phyloP scores from a whole-genome alignment of 2,797 vertebrate species.

The Halcyon badia region DNA sequence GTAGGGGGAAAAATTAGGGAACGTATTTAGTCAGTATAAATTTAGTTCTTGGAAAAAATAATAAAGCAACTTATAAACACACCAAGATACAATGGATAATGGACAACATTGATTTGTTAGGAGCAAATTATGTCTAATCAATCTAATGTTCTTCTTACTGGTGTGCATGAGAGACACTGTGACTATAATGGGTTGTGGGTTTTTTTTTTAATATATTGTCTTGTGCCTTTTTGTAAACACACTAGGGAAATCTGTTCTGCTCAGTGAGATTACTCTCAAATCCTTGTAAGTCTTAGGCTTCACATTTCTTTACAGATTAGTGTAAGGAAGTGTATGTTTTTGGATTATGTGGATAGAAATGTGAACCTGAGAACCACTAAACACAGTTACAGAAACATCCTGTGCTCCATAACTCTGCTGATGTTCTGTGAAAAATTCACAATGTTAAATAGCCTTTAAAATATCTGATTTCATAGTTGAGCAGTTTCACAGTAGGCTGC shows the following conservation, averaged over 20 bases:
- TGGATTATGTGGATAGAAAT: neutral
- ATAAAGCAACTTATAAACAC: neutral
- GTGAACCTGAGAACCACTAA: neutral
- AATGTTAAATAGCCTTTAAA: constrained; percentile 45
- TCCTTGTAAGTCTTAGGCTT: neutral
- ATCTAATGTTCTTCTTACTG: neutral
- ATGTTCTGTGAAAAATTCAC: constrained; percentile 13
- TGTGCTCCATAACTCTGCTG: neutral
- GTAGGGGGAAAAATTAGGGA: neutral
- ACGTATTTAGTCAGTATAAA: neutral
- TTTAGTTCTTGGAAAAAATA: neutral
- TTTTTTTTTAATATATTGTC: neutral
- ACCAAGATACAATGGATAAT: neutral
- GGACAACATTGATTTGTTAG: neutral
- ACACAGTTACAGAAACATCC: neutral
- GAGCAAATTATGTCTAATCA: neutral
- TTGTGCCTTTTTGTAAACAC: neutral
- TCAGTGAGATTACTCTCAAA: neutral
- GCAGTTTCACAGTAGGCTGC: constrained; percentile 19
- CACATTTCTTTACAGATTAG: neutral
- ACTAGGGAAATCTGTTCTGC: neutral
- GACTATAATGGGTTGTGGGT: neutral
- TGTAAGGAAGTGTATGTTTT: neutral
- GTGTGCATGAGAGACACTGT: neutral
- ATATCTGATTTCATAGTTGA: constrained; percentile 33